Evolutionary conservation across 2,888 invertebrate species (phyloP).

Genomic region (Spilarctia lutea): DNA sequence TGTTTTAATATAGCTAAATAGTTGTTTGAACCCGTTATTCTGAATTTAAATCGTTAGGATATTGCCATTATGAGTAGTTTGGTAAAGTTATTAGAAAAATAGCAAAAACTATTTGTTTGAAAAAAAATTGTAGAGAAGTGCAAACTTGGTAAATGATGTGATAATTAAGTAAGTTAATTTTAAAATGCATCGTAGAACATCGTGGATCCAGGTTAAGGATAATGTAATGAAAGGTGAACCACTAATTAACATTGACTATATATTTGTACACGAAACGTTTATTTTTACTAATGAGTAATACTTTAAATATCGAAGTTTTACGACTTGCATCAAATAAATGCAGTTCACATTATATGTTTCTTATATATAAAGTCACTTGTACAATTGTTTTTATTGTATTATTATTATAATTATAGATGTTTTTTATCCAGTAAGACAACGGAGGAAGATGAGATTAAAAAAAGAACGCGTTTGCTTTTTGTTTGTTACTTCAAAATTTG

Average conservation of each 20-base stretch:
- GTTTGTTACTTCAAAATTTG: background rate
- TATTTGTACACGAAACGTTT: slow-evolving; percentile 18
- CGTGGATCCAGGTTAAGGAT: slow-evolving; percentile 41
- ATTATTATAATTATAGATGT: too few species aligned
- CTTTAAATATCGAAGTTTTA: slow-evolving; percentile 8
- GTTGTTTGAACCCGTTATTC: background rate
- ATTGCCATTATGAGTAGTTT: background rate
- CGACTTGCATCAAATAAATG: background rate
- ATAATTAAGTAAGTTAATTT: background rate
- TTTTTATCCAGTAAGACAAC: background rate
- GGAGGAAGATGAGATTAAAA: background rate
- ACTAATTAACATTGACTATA: slow-evolving; percentile 31
- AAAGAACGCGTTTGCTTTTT: background rate
- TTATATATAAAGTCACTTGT: background rate
- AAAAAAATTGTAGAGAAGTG: background rate
- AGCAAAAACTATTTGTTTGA: background rate
- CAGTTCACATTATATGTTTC: background rate
- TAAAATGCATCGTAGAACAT: slow-evolving; percentile 32
- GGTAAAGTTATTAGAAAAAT: background rate
- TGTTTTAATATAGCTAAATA: background rate
- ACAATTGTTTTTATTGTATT: background rate
- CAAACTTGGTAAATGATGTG: background rate
- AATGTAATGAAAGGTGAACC: slow-evolving; percentile 20
- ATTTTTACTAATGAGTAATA: slow-evolving; percentile 22
- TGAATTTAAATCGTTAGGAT: background rate